Percentiles rank a stretch among this genome's conserved stretches.
Evolutionary conservation across 1,140 invertebrate species (phyloP).

Genomic region (Pectinophora gossypiella): DNA sequence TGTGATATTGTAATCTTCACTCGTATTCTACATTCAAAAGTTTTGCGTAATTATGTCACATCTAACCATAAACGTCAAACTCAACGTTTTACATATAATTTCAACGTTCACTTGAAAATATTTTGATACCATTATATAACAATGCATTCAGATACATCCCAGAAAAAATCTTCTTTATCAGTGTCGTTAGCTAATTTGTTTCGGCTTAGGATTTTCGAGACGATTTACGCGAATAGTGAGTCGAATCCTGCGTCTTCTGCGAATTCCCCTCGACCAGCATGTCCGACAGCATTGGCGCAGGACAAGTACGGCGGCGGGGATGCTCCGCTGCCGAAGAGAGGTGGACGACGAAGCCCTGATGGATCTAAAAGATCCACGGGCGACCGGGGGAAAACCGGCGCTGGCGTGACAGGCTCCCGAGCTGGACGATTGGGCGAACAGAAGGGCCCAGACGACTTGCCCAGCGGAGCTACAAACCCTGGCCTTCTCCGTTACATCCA

Average conservation of each 20-base stretch:
- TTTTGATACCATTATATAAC: background rate
- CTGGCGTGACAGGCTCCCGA: conserved; percentile 58
- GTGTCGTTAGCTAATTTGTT: conserved; percentile 25
- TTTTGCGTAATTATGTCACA: too few species aligned
- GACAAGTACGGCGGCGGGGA: conserved; percentile 23
- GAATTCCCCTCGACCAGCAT: conserved; percentile 12
- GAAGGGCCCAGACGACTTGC: conserved; percentile 31
- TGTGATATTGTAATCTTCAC: too few species aligned
- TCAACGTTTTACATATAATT: background rate
- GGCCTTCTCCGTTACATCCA: conserved; percentile 58
- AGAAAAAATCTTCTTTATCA: background rate
- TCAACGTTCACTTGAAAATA: background rate
- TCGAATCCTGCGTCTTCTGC: conserved; percentile 33
- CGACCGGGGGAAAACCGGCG: conserved; percentile 57
- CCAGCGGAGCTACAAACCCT: conserved; percentile 41
- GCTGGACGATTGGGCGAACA: conserved; percentile 16
- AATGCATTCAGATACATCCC: background rate
- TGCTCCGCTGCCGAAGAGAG: conserved; percentile 25
- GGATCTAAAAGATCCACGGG: conserved; percentile 28
- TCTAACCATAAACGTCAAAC: too few species aligned
- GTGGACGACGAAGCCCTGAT: conserved; percentile 25
- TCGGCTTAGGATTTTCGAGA: conserved; percentile 34
- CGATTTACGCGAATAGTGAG: conserved; percentile 43
- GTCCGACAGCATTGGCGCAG: background rate
- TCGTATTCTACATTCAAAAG: too few species aligned